Base-by-base conservation (phyloP, 1,140 invertebrate species). In the Druon quercuslanigerum region DNA sequence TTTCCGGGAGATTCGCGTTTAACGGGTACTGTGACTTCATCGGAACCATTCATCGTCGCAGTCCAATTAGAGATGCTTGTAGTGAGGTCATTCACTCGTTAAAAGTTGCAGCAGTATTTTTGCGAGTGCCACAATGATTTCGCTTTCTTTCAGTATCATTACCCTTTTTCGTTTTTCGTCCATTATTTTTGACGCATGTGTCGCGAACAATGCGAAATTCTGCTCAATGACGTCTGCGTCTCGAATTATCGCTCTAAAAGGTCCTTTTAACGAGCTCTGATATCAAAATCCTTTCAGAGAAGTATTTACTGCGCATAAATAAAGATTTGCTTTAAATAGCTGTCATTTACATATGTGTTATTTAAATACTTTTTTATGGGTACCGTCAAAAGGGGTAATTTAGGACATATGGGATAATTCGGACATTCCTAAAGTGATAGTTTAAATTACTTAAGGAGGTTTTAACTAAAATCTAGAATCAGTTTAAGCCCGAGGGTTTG, bases 21-120 rank as follows among this genome's bases (percentile, higher is more conserved):
- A 66, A 66, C 60, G 40, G 40, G 57, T 16, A 66, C 7, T 66
- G 25, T 46, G 60, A 66, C 25, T 16, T 66, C 60, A 66, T 66
- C 40, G 60, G 40, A 6, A 11, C 40, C 40, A 9, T 16, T 40
- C 25, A 66, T 40, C 40, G 25, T 66, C 25, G 25, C 33, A 40
- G 60, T 40, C 60, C 60, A 66, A 66, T 66, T 66, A 66, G 60
- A 66, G 60, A 40, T 66, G 20, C 60, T 66, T 66, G 60, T 66
- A 66, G 60, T 66, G 60, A 46, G 60, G 33, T 66, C 25, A 33
- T 66, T 66, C 60, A 66, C 60, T 66, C 60, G 60, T 66, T 66
- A 40, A 40, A 40, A 40, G 25, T 66, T 66, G 25, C 60, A 40
- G 60, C 25, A n/a, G 60, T 33, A 66, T 66, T 66, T 66, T 66